Evolutionary conservation across 2,113 vertebrate species (phyloP), one percentile per base, ranked within the genome.

Genomic region (Sterrhoptilus dennistouni): DNA sequence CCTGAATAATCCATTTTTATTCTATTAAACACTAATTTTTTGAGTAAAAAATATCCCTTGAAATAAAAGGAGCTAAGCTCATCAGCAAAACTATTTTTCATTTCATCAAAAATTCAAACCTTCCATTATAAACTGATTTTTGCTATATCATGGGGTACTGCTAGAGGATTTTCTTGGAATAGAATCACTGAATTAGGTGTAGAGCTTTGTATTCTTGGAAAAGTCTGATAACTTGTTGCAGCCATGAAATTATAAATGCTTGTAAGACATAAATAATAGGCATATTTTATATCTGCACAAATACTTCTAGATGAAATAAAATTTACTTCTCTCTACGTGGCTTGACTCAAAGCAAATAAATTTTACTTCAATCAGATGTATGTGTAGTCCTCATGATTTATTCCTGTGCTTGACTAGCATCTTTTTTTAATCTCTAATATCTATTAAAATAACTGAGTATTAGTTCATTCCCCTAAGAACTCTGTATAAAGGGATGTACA

Each of bases 251-350:
- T 79, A 83, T 65, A 91, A 85, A 88, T 31, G 8, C 24, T 90
- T 13, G 0, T 86, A 80, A 87, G 17, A 76, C 33, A 52, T 79
- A 72, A 91, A 78, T 56, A 86, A 89, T 40, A 86, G 28, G 23
- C 22, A 52, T 65, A n/a, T 38, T 93, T 16, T 84, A 24, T 57
- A 93, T 91, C 85, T 91, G 49, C 54, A 64, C n/a, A 93, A 93
- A 65, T 75, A 92, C 35, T 89, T 95, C 21, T 33, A 93, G 47
- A n/a, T 92, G 52, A 91, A 94, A 89, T 93, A 89, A 95, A 90
- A 86, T 61, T 84, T 82, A 75, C 44, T 90, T 60, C 47, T 77
- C 12, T 68, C 16, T 81, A 7, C 47, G 11, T 89, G 52, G 87
- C 63, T 96, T 91, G 56, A 83, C 54, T 96, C 52, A 87, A 36